Conservation (phyloP, 2,797 vertebrate genomes). For the Falco biarmicus region DNA sequence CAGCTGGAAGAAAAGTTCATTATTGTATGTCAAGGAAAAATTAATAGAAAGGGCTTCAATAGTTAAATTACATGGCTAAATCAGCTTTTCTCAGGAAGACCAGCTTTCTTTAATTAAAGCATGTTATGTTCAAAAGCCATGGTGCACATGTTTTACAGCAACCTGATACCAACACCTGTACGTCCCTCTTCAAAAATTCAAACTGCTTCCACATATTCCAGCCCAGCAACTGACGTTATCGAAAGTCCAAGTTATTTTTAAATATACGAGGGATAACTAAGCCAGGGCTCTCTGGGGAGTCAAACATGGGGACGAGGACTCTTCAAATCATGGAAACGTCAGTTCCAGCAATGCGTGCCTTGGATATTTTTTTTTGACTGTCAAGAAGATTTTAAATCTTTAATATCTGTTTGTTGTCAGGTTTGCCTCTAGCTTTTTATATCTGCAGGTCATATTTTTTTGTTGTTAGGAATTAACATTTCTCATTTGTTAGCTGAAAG, state of each 20-base stretch:
- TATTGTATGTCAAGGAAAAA: slow-evolving; percentile 11
- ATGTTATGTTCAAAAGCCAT: not conserved
- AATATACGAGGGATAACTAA: not conserved
- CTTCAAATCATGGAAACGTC: slow-evolving; percentile 25
- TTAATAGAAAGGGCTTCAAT: slow-evolving; percentile 37
- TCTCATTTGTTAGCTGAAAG: slow-evolving; percentile 44
- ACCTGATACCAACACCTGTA: slow-evolving; percentile 4
- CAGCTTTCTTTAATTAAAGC: slow-evolving; percentile 43
- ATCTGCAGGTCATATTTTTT: not conserved
- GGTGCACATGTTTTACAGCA: not conserved
- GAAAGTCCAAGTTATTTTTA: slow-evolving; percentile 30
- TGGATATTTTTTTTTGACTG: slow-evolving; percentile 15
- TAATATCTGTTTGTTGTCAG: slow-evolving; percentile 61
- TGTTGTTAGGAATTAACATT: slow-evolving; percentile 42
- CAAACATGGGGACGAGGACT: not conserved
- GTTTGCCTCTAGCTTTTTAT: slow-evolving; percentile 25
- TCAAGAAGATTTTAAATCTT: slow-evolving; percentile 60
- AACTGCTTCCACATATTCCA: not conserved
- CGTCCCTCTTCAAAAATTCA: not conserved
- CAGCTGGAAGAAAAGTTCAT: slow-evolving; percentile 29
- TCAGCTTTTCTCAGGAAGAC: slow-evolving; percentile 15
- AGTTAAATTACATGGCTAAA: slow-evolving; percentile 49
- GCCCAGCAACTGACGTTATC: not conserved
- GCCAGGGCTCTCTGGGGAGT: not conserved
- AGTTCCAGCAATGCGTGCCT: slow-evolving; percentile 26